These are phyloP conservation scores for Smutsia gigantea DNA, from an alignment of 2,797 vertebrate genomes.

Conservation along the genomic window DNA sequence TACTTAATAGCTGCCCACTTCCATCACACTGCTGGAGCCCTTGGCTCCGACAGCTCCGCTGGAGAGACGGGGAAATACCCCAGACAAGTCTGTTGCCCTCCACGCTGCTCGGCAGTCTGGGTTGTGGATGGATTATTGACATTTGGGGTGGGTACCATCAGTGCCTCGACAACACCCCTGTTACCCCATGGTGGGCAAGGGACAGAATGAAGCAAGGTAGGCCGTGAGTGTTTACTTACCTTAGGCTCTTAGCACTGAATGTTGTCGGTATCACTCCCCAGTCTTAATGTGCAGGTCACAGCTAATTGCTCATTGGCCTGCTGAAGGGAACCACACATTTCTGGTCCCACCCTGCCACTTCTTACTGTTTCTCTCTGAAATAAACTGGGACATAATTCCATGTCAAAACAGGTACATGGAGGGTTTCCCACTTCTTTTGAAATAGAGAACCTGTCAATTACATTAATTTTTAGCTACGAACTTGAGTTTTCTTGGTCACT, in stretches of 20 bases:
- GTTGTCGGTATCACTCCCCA: background rate
- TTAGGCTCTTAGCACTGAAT: background rate
- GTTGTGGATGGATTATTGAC: background rate
- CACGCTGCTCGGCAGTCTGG: background rate
- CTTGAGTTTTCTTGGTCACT: background rate
- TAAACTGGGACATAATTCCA: background rate
- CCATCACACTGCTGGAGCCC: background rate
- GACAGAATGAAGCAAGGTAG: background rate
- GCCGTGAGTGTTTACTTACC: background rate
- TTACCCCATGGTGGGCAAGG: background rate
- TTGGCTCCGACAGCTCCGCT: fast-evolving
- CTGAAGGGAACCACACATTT: background rate
- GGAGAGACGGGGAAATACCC: background rate
- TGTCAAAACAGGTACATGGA: background rate
- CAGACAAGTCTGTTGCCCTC: background rate
- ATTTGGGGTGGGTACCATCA: background rate
- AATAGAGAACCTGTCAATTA: background rate
- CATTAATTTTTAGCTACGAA: background rate
- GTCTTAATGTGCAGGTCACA: background rate
- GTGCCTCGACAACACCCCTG: background rate
- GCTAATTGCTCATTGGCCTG: background rate
- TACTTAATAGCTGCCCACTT: background rate
- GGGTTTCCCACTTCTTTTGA: background rate
- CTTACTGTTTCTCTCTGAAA: background rate
- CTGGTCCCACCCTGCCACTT: background rate